Conservation (phyloP, 2,888 invertebrate genomes). For the Eupithecia exiguata region DNA sequence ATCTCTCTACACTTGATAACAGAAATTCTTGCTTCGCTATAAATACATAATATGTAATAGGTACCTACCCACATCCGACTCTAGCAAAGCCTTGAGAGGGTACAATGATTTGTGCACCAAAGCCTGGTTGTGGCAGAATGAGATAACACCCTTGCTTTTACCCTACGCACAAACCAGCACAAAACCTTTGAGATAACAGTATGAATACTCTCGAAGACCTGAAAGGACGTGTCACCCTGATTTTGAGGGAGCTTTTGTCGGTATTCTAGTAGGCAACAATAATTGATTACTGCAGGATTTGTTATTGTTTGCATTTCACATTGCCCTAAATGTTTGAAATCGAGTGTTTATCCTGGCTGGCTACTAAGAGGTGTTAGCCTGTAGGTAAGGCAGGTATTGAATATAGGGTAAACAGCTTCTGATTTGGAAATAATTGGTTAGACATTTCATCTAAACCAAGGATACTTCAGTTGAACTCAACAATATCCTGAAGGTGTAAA, state of each 20-base stretch:
- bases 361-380: too few species aligned
- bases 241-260: constrained; percentile 39
- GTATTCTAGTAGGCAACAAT: neutral
- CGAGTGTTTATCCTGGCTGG: too few species aligned
- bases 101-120: constrained; percentile 10
- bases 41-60: too few species aligned
- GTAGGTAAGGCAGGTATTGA: too few species aligned
- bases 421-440: too few species aligned
- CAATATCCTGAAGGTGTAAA: too few species aligned
- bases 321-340: neutral
- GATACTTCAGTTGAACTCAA: too few species aligned
- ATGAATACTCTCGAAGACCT: constrained; percentile 30
- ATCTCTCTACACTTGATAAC: too few species aligned
- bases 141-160: constrained; percentile 28
- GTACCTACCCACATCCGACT: neutral
- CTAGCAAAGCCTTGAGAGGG: constrained; percentile 6
- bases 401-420: too few species aligned
- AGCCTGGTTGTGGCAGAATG: constrained; percentile 13
- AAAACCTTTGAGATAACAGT: constrained; percentile 37
- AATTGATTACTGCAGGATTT: neutral
- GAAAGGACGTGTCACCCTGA: constrained; percentile 35
- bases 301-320: neutral
- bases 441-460: too few species aligned
- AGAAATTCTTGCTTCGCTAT: too few species aligned
- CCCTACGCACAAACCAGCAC: constrained; percentile 7